Conservation (phyloP, 2,888 invertebrate species). For the Noctua comes region DNA sequence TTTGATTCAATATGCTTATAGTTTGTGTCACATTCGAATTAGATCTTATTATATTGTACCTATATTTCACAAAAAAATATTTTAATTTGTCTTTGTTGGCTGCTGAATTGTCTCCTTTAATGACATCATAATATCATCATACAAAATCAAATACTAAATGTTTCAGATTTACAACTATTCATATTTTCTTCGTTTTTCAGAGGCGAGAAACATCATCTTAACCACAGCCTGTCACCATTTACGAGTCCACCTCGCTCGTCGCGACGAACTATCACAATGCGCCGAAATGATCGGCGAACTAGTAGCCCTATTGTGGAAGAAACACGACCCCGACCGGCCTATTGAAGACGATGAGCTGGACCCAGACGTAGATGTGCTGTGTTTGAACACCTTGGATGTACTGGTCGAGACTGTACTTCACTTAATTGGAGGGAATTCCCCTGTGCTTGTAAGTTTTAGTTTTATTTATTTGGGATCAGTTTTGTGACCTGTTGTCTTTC, state of each 20-base stretch:
- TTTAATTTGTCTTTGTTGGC: too few species aligned
- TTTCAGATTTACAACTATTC: background rate
- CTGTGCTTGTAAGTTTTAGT: slow-evolving; percentile 90
- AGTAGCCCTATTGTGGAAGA: slow-evolving; percentile 90
- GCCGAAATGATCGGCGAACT: slow-evolving; percentile 97
- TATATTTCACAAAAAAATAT: too few species aligned
- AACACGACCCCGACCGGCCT: slow-evolving; percentile 87
- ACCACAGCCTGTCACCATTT: slow-evolving; percentile 96
- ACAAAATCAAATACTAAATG: too few species aligned
- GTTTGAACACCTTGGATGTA: slow-evolving; percentile 95
- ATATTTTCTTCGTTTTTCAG: slow-evolving; percentile 81
- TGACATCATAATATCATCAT: too few species aligned
- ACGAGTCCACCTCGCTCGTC: slow-evolving; percentile 94
- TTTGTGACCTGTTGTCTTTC: too few species aligned
- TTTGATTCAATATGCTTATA: background rate
- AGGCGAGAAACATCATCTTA: slow-evolving; percentile 95
- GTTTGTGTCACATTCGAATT: too few species aligned
- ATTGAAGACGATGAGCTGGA: slow-evolving; percentile 85
- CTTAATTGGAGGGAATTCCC: slow-evolving; percentile 94
- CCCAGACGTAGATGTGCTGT: slow-evolving; percentile 95
- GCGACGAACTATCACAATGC: slow-evolving; percentile 95
- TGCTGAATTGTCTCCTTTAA: too few species aligned
- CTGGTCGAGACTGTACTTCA: slow-evolving; percentile 96
- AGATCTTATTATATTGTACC: too few species aligned
- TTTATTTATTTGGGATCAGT: background rate